These are phyloP conservation scores for Trypoxylon attenuatum DNA, from an alignment of 2,888 invertebrate genomes.

Conservation along the genomic window DNA sequence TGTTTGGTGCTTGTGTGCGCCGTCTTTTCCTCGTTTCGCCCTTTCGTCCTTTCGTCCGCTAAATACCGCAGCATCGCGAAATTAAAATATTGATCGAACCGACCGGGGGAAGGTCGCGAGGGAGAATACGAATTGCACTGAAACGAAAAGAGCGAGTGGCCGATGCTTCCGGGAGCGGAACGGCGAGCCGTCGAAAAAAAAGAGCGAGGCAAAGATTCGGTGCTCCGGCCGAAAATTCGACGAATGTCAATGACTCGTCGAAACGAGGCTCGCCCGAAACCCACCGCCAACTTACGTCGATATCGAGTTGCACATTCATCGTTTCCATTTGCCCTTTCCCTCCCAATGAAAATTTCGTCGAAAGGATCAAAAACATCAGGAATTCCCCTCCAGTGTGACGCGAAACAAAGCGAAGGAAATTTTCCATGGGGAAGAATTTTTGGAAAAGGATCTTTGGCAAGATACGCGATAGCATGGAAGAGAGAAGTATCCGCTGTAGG, in stretches of 20 bases:
- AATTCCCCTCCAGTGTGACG: too few species aligned
- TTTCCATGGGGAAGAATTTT: too few species aligned
- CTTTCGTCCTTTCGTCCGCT: conserved; percentile 60
- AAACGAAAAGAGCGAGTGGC: conserved; percentile 53
- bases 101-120: conserved; percentile 59
- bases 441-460: too few species aligned
- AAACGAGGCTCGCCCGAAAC: conserved; percentile 31
- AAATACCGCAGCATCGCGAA: conserved; percentile 74
- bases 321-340: not conserved
- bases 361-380: too few species aligned
- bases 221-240: conserved; percentile 40
- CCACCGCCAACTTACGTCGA: conserved; percentile 36
- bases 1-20: conserved; percentile 47
- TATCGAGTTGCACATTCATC: conserved; percentile 24
- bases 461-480: too few species aligned
- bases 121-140: conserved; percentile 67
- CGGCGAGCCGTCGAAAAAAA: conserved; percentile 27
- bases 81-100: conserved; percentile 75
- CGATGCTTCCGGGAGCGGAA: conserved; percentile 46
- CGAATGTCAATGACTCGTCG: conserved; percentile 47
- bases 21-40: conserved; percentile 28
- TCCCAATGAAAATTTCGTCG: too few species aligned
- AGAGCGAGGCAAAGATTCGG: conserved; percentile 27
- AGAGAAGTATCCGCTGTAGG: too few species aligned
- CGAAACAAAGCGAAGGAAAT: not conserved